Evolutionary conservation across 2,113 vertebrate genomes (phyloP), one percentile per base, ranked within the genome.

Genomic region (Ranitomeya imitator): DNA sequence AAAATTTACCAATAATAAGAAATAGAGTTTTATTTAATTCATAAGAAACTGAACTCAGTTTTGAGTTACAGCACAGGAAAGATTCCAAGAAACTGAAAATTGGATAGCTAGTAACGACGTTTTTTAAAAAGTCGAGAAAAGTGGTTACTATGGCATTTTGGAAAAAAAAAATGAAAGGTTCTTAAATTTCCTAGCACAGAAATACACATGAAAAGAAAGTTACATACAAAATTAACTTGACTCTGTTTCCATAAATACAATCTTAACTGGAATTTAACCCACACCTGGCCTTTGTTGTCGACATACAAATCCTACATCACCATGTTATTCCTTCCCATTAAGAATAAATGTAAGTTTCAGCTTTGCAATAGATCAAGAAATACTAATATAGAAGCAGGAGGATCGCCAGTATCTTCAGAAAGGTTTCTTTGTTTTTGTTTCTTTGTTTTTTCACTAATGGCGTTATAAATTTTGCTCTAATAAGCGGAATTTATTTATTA

Each of bases 131-230:
- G 51, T 26, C 51, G 31, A 71, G 79, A 69, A 69, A 84, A 54
- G 16, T 71, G 63, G 82, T 84, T 84, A 84, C 63, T 84, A 84
- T 84, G 82, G 82, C 52, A 69, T 71, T 84, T 84, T 55, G 82
- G 18, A 21, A 18, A 61, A 84, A 83, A 52, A 54, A 55, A 71
- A 51, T 54, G 14, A 19, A 55, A 26, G 82, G 21, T 84, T 69
- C 82, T 84, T 71, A 84, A 54, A 84, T 55, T 71, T 71, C 51
- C 37, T 6, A 55, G 45, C 67, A 55, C 82, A 67, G 82, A 84
- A 71, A 84, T 84, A 84, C 81, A 84, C n/a, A 84, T 84, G 8
- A 69, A 69, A 71, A 71, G 63, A 84, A 84, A 71, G n/a, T 26
- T 7, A 26, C 63, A 84, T 26, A 84, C 61, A 83, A 83, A 83